Base-by-base conservation (phyloP, 2,888 invertebrate species). In the Heteromurus nitidus region DNA sequence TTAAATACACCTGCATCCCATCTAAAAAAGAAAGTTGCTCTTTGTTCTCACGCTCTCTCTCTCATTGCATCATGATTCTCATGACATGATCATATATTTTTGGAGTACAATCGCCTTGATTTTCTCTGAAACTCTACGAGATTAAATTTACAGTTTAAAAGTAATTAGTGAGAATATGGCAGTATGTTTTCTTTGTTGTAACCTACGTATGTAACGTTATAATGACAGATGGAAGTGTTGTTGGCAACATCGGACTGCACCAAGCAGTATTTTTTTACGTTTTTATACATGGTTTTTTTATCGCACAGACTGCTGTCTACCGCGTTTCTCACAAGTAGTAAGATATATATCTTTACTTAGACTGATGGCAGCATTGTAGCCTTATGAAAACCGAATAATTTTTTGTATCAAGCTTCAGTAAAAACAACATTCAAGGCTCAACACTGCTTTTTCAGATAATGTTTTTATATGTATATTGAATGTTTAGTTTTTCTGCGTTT, bases 391-490 rank as follows among this genome's bases (percentile, higher is more conserved):
- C 64, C 20, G 42, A 64, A 42, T 64, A 24, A 13, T 62, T 31
- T 31, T 24, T 55, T 47, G 26, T 55, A 9, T 11, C n/a, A 64
- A 36, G 20, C 44, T 64, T 64, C 7, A 20, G 22, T 64, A 44
- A 50, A 60, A 50, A 73, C 47, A 73, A 30, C 50, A 42, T 26
- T 73, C 62, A 73, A 64, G 64, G 64, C 64, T 64, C 64, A 64
- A 64, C 22, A 64, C 64, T 42, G 64, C 64, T 5, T 31, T 36
- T 64, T 36, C 13, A 53, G 11, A 11, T 36, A 36, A 11, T 24
- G 30, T 28, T 7, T 58, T 5, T 26, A 58, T 28, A 30, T 18
- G 31, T 31, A 30, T 30, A 28, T 5, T 26, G 28, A 16, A 30
- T 18, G 31, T 31, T 60, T 30, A 28, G n/a, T 30, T 2, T 24